Percentiles rank a stretch among this genome's conserved stretches.
phyloP scores from a whole-genome alignment of 2,888 invertebrate genomes.

The Ferdinandea cuprea region DNA sequence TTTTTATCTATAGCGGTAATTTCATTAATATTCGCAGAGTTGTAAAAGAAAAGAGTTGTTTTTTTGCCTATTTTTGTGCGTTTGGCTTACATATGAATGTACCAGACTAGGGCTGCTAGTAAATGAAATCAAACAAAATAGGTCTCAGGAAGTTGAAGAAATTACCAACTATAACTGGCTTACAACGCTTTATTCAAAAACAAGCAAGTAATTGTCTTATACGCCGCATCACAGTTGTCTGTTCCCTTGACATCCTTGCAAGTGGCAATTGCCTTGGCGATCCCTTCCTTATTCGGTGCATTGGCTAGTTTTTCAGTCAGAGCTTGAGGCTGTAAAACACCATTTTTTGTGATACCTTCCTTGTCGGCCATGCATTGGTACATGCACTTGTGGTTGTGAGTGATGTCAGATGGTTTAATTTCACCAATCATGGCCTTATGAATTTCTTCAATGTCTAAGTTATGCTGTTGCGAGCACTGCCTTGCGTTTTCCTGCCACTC shows the following conservation, averaged over 20 bases:
- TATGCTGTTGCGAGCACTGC: slow-evolving; percentile 76
- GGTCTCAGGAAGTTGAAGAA: too few species aligned
- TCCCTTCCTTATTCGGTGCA: slow-evolving; percentile 76
- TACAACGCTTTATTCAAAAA: background rate
- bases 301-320: slow-evolving; percentile 75
- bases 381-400: slow-evolving; percentile 78
- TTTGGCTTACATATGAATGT: background rate
- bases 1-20: slow-evolving; percentile 50
- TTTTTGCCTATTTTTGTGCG: background rate
- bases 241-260: slow-evolving; percentile 78
- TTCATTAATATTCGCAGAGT: slow-evolving; percentile 54
- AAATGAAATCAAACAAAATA: too few species aligned
- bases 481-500: slow-evolving; percentile 48
- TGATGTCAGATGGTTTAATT: slow-evolving; percentile 75
- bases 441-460: slow-evolving; percentile 76
- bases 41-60: slow-evolving; percentile 4
- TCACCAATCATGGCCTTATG: slow-evolving; percentile 73
- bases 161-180: too few species aligned
- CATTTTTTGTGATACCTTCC: slow-evolving; percentile 77
- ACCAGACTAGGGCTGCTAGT: too few species aligned
- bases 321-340: slow-evolving; percentile 77
- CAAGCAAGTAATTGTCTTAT: slow-evolving; percentile 78
- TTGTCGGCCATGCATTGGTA: slow-evolving; percentile 80
- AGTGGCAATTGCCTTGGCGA: slow-evolving; percentile 76
- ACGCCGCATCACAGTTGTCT: slow-evolving; percentile 80